A percentile compares a stretch with the other conserved stretches of the same genome.
Conservation (phyloP, 2,113 vertebrate genomes). For the human region GRCh38 chr11:87274501-87275000, state of each 20-base stretch:
- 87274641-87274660: not conserved
- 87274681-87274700: no score
- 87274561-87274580: not conserved
- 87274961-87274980: conserved; percentile 42
- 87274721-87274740: no score
- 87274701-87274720: no score
- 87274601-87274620: conserved; percentile 45
- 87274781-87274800: no score
- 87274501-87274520: not conserved
- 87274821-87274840: no score
- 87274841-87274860: no score
- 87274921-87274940: not conserved
- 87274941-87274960: not conserved
- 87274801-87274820: no score
- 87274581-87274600: not conserved
- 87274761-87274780: no score
- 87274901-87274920: not conserved
- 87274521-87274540: not conserved
- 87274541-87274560: not conserved
- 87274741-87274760: no score
- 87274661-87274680: not conserved
- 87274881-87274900: no score
- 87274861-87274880: no score
- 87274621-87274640: not conserved
- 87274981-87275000: conserved; percentile 42